phyloP scores from a whole-genome alignment of 2,797 vertebrate species.

The Microctenopoma stevenorrisi region DNA sequence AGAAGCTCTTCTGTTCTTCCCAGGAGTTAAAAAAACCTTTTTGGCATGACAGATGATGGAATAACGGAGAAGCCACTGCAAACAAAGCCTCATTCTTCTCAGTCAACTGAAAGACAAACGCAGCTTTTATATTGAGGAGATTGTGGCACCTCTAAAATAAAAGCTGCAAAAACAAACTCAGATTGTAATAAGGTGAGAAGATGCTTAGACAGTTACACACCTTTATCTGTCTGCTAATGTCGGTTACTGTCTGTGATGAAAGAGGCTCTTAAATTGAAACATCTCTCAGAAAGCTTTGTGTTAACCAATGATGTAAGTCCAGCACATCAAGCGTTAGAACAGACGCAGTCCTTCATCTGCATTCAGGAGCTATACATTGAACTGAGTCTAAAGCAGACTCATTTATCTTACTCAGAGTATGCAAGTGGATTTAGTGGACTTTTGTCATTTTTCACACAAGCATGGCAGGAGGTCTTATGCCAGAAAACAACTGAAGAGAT shows the following conservation, averaged over 20 bases:
- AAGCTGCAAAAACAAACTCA: not conserved
- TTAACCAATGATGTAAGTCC: not conserved
- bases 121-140: conserved; percentile 12
- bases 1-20: not conserved
- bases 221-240: conserved; percentile 19
- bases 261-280: conserved; percentile 2
- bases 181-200: conserved; percentile 9
- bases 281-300: not conserved
- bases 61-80: conserved; percentile 14
- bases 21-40: conserved; percentile 15
- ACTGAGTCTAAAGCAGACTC: conserved; percentile 15
- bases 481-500: conserved; percentile 14
- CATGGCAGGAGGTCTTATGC: not conserved
- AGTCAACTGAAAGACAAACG: conserved; percentile 14
- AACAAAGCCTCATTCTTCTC: conserved; percentile 27
- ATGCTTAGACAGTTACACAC: conserved; percentile 14
- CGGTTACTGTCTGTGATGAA: conserved; percentile 12
- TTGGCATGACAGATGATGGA: conserved; percentile 16
- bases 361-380: not conserved
- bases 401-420: conserved; percentile 21
- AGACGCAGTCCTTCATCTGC: conserved; percentile 10
- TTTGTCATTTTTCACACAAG: conserved; percentile 9
- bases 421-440: not conserved
- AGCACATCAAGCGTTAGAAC: not conserved
- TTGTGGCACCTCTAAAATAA: not conserved